Evolutionary conservation across 2,113 vertebrate genomes (phyloP).

Genomic region (Melanocharis versteri): DNA sequence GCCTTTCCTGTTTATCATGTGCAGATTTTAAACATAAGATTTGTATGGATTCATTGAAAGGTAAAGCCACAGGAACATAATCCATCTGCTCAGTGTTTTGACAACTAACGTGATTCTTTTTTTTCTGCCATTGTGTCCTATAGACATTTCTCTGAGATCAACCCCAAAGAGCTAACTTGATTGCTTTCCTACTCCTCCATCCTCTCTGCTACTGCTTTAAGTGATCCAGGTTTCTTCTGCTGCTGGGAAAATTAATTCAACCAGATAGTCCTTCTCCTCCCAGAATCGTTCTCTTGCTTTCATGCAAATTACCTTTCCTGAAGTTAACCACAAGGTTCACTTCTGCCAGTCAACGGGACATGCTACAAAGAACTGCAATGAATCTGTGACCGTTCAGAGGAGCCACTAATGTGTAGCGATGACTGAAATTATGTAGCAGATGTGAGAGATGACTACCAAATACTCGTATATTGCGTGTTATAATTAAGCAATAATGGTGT

Average conservation of each 20-base stretch:
- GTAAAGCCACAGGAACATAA: neutral
- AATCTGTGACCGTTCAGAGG: neutral
- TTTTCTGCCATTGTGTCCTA: neutral
- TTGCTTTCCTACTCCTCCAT: neutral
- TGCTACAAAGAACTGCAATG: neutral
- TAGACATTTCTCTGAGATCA: neutral
- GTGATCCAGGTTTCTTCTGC: neutral
- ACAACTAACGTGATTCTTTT: neutral
- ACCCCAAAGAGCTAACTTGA: neutral
- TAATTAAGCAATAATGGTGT: conserved; percentile 54
- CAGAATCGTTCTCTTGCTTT: neutral
- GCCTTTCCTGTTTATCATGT: neutral
- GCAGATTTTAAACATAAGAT: neutral
- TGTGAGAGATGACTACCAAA: conserved; percentile 26
- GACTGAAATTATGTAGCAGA: conserved; percentile 28
- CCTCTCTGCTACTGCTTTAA: neutral
- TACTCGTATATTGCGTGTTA: neutral
- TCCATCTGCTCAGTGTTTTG: neutral
- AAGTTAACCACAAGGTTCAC: neutral
- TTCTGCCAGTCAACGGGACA: neutral
- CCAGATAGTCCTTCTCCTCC: neutral
- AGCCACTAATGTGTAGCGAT: neutral
- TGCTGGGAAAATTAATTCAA: neutral
- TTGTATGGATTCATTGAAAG: neutral
- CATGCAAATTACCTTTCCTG: neutral